Percentiles rank a stretch among this genome's conserved stretches.
Conservation (phyloP, 2,888 invertebrate genomes). For the Aethes cnicana region DNA sequence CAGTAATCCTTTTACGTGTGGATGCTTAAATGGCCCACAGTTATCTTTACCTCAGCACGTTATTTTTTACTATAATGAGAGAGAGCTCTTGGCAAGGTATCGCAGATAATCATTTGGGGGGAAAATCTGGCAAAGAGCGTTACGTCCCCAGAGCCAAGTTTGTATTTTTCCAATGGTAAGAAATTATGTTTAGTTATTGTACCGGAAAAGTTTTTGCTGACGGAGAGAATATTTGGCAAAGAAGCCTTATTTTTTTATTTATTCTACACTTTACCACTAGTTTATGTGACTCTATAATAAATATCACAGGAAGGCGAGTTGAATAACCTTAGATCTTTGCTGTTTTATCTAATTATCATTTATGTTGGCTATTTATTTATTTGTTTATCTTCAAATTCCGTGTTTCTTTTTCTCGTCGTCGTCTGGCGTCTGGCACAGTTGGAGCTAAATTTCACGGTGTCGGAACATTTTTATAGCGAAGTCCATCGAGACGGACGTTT, state of each 20-base stretch:
- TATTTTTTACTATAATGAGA: slow-evolving; percentile 15
- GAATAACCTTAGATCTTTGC: no score
- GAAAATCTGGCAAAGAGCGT: slow-evolving; percentile 20
- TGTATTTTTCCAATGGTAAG: slow-evolving; percentile 21
- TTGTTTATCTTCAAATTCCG: no score
- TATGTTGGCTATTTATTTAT: no score
- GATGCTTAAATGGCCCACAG: background rate
- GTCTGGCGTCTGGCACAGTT: background rate
- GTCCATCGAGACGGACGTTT: slow-evolving; percentile 39
- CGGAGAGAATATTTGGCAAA: background rate
- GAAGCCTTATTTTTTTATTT: background rate
- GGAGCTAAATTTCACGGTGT: slow-evolving; percentile 16
- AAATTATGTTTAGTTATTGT: slow-evolving; percentile 18
- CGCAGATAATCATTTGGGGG: slow-evolving; percentile 17
- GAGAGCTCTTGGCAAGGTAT: slow-evolving; percentile 18
- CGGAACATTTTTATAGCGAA: slow-evolving; percentile 30
- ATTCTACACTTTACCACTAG: no score
- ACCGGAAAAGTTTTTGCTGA: slow-evolving; percentile 13
- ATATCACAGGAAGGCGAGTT: no score
- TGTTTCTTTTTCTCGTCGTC: no score
- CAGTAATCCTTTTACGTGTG: background rate
- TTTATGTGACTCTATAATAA: no score
- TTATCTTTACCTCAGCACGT: background rate
- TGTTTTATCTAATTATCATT: no score
- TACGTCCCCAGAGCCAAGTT: slow-evolving; percentile 22